A percentile compares a stretch with the other conserved stretches of the same genome.
Conservation (phyloP, 2,113 vertebrate species). For the Chamaea fasciata region DNA sequence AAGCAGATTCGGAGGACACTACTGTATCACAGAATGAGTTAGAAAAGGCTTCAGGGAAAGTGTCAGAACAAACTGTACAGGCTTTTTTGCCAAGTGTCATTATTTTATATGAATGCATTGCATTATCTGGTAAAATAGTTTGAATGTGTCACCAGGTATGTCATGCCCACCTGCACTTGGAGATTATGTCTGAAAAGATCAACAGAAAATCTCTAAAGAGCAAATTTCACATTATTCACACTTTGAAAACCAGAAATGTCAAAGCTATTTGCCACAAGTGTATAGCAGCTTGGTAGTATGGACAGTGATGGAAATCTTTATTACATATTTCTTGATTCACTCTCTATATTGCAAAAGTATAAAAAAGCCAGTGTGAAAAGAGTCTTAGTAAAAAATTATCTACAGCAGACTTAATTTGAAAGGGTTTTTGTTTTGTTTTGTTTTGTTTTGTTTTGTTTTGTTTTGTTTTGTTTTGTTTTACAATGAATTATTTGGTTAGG, state of each 20-base stretch:
- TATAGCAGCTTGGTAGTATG: not conserved
- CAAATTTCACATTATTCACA: not conserved
- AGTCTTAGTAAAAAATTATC: not conserved
- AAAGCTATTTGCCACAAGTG: not conserved
- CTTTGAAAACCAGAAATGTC: not conserved
- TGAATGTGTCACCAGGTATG: not conserved
- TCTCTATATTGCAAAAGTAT: not conserved
- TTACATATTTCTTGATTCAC: not conserved
- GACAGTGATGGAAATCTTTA: not conserved
- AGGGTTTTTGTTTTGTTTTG: not conserved
- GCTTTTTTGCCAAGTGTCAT: not conserved
- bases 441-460: too few species aligned
- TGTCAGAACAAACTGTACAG: not conserved
- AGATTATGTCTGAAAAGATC: not conserved
- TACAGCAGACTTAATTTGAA: not conserved
- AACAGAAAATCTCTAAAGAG: not conserved
- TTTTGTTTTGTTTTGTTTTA: not conserved
- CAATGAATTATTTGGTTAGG: not conserved
- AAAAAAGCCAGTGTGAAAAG: not conserved
- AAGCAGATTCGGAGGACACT: not conserved
- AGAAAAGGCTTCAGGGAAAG: not conserved
- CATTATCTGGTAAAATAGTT: not conserved
- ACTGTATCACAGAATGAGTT: not conserved
- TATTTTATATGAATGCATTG: not conserved
- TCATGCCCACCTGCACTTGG: not conserved